phyloP scores from a whole-genome alignment of 92 coral and sea anemone species.

The Parazoanthus darwini region DNA sequence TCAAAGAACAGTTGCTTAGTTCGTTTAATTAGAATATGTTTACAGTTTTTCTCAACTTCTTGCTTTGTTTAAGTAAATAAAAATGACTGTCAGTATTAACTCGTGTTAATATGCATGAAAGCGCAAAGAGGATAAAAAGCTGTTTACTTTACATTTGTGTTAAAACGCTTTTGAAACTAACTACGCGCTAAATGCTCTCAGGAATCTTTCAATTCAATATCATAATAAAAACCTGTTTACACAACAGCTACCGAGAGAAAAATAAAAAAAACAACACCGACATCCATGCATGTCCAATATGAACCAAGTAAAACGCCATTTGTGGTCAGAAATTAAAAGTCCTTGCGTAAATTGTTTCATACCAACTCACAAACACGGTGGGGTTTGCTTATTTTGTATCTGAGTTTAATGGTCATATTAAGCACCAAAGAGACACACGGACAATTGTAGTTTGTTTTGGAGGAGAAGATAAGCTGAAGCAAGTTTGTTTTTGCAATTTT shows the following conservation, averaged over 20 bases:
- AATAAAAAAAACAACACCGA: too few relatives aligned
- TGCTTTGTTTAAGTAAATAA: not conserved
- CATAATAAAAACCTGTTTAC: not conserved
- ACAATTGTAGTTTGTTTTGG: too few relatives aligned
- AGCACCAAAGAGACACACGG: too few relatives aligned
- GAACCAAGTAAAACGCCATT: not conserved
- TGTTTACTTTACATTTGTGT: not conserved
- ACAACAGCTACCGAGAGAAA: not conserved
- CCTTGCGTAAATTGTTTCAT: too few relatives aligned
- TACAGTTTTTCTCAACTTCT: not conserved
- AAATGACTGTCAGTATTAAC: not conserved
- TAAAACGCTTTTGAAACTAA: not conserved
- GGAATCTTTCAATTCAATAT: not conserved
- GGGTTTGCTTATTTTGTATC: too few relatives aligned
- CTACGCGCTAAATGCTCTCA: not conserved
- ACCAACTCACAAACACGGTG: too few relatives aligned
- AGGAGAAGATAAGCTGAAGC: too few relatives aligned
- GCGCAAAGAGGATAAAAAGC: not conserved
- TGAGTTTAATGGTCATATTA: too few relatives aligned
- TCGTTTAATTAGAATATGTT: too few relatives aligned
- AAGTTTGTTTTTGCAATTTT: too few relatives aligned
- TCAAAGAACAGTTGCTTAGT: not conserved
- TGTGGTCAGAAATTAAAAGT: not conserved
- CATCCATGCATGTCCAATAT: not conserved
- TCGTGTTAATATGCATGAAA: not conserved